Base-by-base conservation (phyloP, 1,140 invertebrate species). In the Heliconius hewitsoni region DNA sequence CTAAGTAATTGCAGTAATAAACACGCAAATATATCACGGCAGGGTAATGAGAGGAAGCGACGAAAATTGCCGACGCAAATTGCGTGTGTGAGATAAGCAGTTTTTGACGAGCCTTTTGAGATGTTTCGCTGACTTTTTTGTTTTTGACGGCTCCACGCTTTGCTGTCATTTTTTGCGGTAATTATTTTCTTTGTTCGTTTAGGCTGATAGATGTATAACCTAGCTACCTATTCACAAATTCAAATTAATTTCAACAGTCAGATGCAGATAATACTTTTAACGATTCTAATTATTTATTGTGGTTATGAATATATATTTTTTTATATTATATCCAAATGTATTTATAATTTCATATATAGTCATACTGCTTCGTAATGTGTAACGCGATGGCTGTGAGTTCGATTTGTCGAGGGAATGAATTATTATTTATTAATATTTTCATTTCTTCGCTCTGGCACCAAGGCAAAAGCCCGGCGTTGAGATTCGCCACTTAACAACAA, bases 1-100 rank as follows among this genome's bases (percentile, higher is more conserved):
- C 91, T 95, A 95, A 95, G 94, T 95, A 95, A 95, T 95, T 95
- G 94, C 94, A 91, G 93, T 95, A 94, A 94, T 95, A 95, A 95
- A 94, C 92, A 94, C 90, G 93, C 91, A 93, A 93, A 94, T 94
- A 94, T 94, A 94, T 94, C 93, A 94, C 90, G 88, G 81, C 91
- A 87, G 88, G 88, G 93, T 94, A 94, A 94, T 94, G 92, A 94
- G 91, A 93, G 93, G 92, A 94, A 93, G 93, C 91, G 90, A 79
- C 91, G 90, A 90, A 90, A 93, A 94, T 93, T 94, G 89, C 87
- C 91, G 82, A 87, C 89, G 90, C 91, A 94, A 94, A 94, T 94
- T 93, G 93, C 91, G 93, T 93, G 93, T 94, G 90, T 93, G 92
- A 94, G 93, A 94, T 94, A 94, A 94, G 88, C 84, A 91, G 91